Evolutionary conservation across 2,888 invertebrate genomes (phyloP), one percentile per base, ranked within the genome.

Genomic region (Calephelis perditalis): DNA sequence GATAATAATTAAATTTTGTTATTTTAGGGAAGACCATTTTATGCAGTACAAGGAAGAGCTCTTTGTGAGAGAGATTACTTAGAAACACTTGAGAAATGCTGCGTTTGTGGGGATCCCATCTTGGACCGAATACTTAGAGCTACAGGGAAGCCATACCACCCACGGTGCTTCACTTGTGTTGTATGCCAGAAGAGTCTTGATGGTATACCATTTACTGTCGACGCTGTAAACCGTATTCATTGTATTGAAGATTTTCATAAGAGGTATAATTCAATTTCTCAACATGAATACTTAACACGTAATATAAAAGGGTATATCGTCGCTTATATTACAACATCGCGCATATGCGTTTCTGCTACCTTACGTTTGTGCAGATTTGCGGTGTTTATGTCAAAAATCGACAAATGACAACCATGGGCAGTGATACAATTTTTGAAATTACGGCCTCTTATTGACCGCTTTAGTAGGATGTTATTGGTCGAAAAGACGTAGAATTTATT

Each of bases 201-300:
- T 83, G 99, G 99, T 0, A 97, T 99, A 76, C 99, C 99, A 0
- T 99, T 99, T 78, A 99, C 99, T 1, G 98, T 99, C 1, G 99
- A 99, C 86, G 98, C 99, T 40, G 97, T 98, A 3, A 99, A 99
- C 86, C 95, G 97, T 77, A 98, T 99, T 72, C 98, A 99, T 81
- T 99, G 99, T 82, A 99, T 99, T 77, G 98, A 98, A 74, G 99
- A 99, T 89, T 99, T 99, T 81, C 99, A 99, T 86, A 98, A 97
- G 97, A 97, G 98, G 94, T 89, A 67, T 59, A 57, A 52, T 3
- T 59, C 35, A 58, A 10, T 56, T 7, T 36, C 6, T 4, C 8
- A 40, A 40, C 8, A 6, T 8, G 8, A 40, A 8, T 40, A 40
- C 40, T 40, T 40, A 40, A 40, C 40, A 7, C 6, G 5, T 40